Base-by-base conservation (phyloP, 2,888 invertebrate genomes). In the Torymus texanus region DNA sequence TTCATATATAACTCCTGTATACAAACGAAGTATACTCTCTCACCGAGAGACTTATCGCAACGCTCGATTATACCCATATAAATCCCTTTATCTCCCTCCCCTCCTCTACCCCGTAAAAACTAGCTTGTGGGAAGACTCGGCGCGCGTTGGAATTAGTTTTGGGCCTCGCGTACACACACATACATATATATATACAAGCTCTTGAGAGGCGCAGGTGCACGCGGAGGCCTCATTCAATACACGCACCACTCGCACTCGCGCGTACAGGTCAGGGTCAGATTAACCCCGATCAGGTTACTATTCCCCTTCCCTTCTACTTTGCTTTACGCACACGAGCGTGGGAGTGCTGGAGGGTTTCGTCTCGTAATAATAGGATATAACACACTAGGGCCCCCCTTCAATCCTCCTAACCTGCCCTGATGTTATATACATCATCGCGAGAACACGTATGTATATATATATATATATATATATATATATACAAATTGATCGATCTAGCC, bases 271-370 rank as follows among this genome's bases (percentile, higher is more conserved):
- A 90, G 88, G 88, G 89, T 87, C 88, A 87, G 87, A 89, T 90
- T 89, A 89, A 90, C 88, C 89, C 88, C 87, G 89, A 89, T 88
- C 89, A 87, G 86, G 88, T 90, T 89, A 88, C 89, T 41, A 41
- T 41, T 8, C 41, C 41, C 41, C 41, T 8, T 2, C 10, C 41
- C 87, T 85, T 85, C 82, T 66, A 63, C 53, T 58, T 59, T 66
- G 58, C 53, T 58, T 59, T 62, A 29, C 3, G 24, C 11, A 21
- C 18, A 29, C 24, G 21, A 86, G 89, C 89, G 90, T 89, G 89
- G 89, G 90, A 90, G 90, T 89, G 87, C 85, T 87, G 84, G 85
- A 86, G 84, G 87, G 85, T 81, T 84, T 16, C 62, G 55, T 58
- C 29, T 66, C 84, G 85, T 87, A 89, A 89, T 90, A 88, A 89